Evolutionary conservation across 2,888 invertebrate species (phyloP), one percentile per base, ranked within the genome.

Genomic region (Petrolisthes manimaculis): DNA sequence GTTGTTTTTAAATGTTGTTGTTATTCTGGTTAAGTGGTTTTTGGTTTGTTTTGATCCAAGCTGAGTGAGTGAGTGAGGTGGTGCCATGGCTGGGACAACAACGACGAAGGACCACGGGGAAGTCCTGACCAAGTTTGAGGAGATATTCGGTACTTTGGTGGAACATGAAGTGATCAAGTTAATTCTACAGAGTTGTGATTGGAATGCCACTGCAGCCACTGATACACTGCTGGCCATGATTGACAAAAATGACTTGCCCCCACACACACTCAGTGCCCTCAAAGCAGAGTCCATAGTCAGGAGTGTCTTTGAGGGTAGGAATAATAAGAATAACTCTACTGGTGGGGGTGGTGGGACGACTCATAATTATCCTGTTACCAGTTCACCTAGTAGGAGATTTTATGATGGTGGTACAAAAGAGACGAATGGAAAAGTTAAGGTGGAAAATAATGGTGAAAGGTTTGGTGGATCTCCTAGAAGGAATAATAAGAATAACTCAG

Each of bases 91-190:
- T 53, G 85, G 53, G 18, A 81, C 74, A 21, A 37, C 54, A 54
- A 2, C 4, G n/a, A 75, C 9, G 69, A 8, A 71, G n/a, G 91
- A 91, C 69, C 86, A 89, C 21, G 91, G 91, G 37, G 81, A 86
- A 54, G 69, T 91, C 12, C 56, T 91, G 37, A 91, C 91, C 4
- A 79, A 79, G 24, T 89, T 91, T 71, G 91, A 91, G 55, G 88
- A 88, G 37, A 75, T 88, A 14, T 91, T 89, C 56, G 89, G 89
- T 12, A 74, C 67, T 21, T 55, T 37, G 37, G 83, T 91, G 24
- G 91, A 91, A n/a, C 91, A 91, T 78, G 91, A 91, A 86, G 89
- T 91, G 5, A 91, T 91, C 51, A 91, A 91, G 71, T 67, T 86
- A 61, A 80, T 91, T 18, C 86, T 91, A 0, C 91, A 91, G 83